Evolutionary conservation across 1,140 invertebrate species (phyloP), one percentile per base, ranked within the genome.

Genomic region (Wiebesia pumilae): DNA sequence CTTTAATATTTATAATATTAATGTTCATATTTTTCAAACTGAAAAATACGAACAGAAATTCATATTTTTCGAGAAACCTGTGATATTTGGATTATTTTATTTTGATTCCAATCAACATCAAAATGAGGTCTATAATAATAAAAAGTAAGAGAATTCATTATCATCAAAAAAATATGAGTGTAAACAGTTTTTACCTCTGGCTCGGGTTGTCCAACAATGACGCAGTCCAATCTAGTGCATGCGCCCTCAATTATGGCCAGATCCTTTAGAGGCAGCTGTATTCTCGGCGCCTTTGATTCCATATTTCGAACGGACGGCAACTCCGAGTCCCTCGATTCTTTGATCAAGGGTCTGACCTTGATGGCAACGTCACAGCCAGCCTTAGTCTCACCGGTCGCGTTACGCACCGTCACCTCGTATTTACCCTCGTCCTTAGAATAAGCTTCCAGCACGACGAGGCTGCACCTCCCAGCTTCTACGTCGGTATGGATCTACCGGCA

Each of bases 171-270:
- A 16, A 16, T 19, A 62, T 62, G 27, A 27, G 27, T 16, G 27
- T 3, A 75, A 43, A 43, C n/a, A 3, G 40, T 73, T 27, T 27
- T n/a, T 90, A 96, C 97, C 94, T 97, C 97, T 0, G 97, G 97
- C 92, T 97, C 97, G 1, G 97, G 97, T 90, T 97, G 96, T 1
- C 97, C 97, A 80, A 97, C 95, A 89, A 98, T 97, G 71, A 97
- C 94, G 90, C 97, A 97, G 89, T 97, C 97, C 81, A 98, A 92
- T 71, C 96, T 94, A 9, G 96, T 95, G 38, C 95, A 95, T 14
- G 95, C 95, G 16, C 97, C 97, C 92, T 97, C 97, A 51, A 94
- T 94, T n/a, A 96, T 95, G 30, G 94, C 94, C 14, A 95, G 91
- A 92, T 97, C 95, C 90, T 95, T 95, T 16, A 98, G 93, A 3